Conservation (phyloP, 2,797 vertebrate genomes). For the Pteropus rufus region DNA sequence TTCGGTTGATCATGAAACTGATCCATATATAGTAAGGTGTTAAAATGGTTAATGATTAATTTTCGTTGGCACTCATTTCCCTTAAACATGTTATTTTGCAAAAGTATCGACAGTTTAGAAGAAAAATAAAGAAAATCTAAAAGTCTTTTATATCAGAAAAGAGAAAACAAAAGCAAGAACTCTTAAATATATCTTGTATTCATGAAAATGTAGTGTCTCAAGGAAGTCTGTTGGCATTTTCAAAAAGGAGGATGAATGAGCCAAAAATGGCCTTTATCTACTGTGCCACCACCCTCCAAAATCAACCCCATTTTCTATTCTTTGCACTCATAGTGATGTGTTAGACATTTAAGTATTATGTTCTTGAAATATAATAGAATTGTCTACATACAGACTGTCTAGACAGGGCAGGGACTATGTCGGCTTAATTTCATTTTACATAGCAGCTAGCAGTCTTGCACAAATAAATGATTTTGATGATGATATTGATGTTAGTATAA, state of each 20-base stretch:
- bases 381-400: slow-evolving; percentile 71
- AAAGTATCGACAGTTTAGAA: neutral
- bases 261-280: neutral
- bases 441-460: slow-evolving; percentile 61
- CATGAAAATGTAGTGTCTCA: neutral
- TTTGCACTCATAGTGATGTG: slow-evolving; percentile 39
- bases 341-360: slow-evolving; percentile 66
- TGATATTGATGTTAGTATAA: slow-evolving; percentile 67
- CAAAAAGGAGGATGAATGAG: neutral
- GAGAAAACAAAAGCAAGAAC: neutral
- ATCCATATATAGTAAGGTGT: neutral
- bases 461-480: slow-evolving; percentile 72
- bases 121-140: slow-evolving; percentile 9
- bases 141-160: neutral
- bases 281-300: neutral
- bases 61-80: neutral
- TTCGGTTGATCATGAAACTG: neutral
- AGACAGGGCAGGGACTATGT: slow-evolving; percentile 69
- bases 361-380: slow-evolving; percentile 69
- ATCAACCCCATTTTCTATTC: slow-evolving; percentile 16
- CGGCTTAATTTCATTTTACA: slow-evolving; percentile 72
- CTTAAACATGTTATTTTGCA: neutral
- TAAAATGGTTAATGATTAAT: slow-evolving; percentile 6
- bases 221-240: neutral
- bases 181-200: neutral